phyloP scores from a whole-genome alignment of 2,797 vertebrate species.

The Poeciliopsis paucimaculata region DNA sequence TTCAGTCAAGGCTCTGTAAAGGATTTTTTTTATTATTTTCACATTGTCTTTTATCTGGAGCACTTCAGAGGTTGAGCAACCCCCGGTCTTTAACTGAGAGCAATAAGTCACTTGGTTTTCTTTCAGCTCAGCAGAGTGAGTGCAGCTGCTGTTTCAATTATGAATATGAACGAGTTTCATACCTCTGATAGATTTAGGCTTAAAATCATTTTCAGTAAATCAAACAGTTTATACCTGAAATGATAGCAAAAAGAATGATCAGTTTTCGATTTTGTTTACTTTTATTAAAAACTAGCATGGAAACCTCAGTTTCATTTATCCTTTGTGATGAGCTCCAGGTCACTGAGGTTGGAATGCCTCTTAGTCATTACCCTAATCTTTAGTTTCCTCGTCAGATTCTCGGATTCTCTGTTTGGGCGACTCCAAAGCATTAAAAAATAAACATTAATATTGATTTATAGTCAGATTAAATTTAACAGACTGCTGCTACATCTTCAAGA shows the following conservation, averaged over 20 bases:
- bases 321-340: neutral
- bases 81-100: neutral
- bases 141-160: slow-evolving; percentile 22
- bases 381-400: neutral
- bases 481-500: neutral
- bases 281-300: too few relatives aligned
- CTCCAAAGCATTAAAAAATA: neutral
- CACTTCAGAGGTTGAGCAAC: slow-evolving; percentile 26
- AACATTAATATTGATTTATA: neutral
- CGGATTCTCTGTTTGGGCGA: neutral
- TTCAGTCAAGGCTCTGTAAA: slow-evolving; percentile 28
- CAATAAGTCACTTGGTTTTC: slow-evolving; percentile 28
- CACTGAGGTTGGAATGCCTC: neutral
- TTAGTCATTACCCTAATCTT: neutral
- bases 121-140: slow-evolving; percentile 28
- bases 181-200: neutral
- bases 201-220: neutral
- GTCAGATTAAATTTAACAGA: neutral
- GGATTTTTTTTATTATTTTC: slow-evolving; percentile 18
- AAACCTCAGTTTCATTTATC: neutral
- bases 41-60: slow-evolving; percentile 14
- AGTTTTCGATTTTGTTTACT: too few relatives aligned
- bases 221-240: slow-evolving; percentile 12
- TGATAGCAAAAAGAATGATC: slow-evolving; percentile 37
- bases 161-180: slow-evolving; percentile 9